phyloP scores from a whole-genome alignment of 2,113 vertebrate species.

The Alces alces region DNA sequence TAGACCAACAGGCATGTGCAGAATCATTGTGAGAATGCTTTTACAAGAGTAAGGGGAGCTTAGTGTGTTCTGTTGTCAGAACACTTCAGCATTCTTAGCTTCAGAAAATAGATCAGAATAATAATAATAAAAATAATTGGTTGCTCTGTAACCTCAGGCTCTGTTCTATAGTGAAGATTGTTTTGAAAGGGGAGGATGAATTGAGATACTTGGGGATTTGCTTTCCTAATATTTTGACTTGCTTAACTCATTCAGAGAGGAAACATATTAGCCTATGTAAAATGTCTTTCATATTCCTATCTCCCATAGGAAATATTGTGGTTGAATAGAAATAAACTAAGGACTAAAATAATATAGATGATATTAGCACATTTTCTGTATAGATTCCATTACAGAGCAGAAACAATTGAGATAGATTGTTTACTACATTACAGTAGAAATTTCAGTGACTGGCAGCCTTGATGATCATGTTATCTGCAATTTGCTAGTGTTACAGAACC shows the following conservation, averaged over 20 bases:
- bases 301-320: background rate
- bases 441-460: background rate
- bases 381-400: background rate
- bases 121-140: background rate
- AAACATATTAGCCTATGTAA: background rate
- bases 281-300: background rate
- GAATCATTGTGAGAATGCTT: background rate
- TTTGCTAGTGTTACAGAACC: background rate
- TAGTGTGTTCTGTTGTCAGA: background rate
- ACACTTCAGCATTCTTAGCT: background rate
- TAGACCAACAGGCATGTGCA: background rate
- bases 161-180: background rate
- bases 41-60: background rate
- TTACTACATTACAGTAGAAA: conserved; percentile 27
- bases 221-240: background rate
- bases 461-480: background rate
- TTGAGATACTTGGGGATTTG: background rate
- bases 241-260: background rate
- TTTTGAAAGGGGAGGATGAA: background rate
- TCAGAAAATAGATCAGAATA: background rate
- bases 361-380: background rate
- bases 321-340: background rate
- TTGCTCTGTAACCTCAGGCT: background rate
- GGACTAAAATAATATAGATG: background rate
- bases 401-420: background rate